Percentiles rank a stretch among this genome's conserved stretches.
phyloP scores from a whole-genome alignment of 2,113 vertebrate species.

The Marmota monax region DNA sequence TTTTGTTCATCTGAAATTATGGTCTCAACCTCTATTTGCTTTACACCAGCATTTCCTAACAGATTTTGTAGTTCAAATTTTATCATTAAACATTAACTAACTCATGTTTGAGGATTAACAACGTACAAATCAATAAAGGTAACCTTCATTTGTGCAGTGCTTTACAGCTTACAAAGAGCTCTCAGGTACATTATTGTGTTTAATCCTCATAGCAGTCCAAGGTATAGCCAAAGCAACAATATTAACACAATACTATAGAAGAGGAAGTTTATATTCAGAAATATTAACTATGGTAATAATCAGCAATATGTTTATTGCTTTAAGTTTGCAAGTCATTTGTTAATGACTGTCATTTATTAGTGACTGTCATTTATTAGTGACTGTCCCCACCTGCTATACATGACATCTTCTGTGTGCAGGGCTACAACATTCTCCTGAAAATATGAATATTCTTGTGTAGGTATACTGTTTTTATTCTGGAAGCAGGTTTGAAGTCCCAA shows the following conservation, averaged over 20 bases:
- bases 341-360: not conserved
- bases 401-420: not conserved
- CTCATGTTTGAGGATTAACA: slow-evolving; percentile 53
- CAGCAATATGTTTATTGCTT: slow-evolving; percentile 1
- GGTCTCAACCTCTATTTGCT: slow-evolving; percentile 63
- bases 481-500: not conserved
- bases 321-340: slow-evolving; percentile 11
- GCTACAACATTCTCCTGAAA: not conserved
- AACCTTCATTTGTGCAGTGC: slow-evolving; percentile 43
- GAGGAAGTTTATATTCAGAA: not conserved
- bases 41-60: slow-evolving; percentile 49
- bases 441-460: not conserved
- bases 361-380: not conserved
- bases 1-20: slow-evolving; percentile 67
- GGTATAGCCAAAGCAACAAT: slow-evolving; percentile 26
- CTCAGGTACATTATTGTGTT: not conserved
- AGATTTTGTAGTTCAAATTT: slow-evolving; percentile 68
- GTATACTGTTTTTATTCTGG: not conserved
- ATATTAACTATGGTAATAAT: slow-evolving; percentile 52
- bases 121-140: slow-evolving; percentile 70
- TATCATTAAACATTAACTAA: slow-evolving; percentile 66
- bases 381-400: not conserved
- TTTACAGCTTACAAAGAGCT: slow-evolving; percentile 46
- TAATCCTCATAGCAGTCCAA: slow-evolving; percentile 42
- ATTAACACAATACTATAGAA: slow-evolving; percentile 38